These are phyloP conservation scores for Sylvilagus floridanus DNA, from an alignment of 2,797 vertebrate species.

Conservation along the genomic window DNA sequence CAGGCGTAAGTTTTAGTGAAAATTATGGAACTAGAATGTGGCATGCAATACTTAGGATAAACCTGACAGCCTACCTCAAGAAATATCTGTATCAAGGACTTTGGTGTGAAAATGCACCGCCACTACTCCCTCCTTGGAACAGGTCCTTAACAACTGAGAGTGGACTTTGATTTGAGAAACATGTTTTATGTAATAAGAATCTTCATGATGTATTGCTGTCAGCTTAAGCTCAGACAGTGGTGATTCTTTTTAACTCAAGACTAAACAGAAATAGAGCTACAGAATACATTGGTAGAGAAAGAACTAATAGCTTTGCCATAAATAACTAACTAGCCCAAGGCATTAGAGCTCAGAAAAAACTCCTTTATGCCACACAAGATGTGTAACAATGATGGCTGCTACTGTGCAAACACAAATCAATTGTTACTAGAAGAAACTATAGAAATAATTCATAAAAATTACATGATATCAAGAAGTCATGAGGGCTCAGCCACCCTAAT, in stretches of 20 bases:
- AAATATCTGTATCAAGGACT: neutral
- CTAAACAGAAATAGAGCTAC: neutral
- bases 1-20: neutral
- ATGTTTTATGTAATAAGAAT: neutral
- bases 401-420: neutral
- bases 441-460: neutral
- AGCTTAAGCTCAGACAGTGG: neutral
- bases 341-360: neutral
- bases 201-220: neutral
- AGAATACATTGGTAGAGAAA: neutral
- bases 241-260: constrained; percentile 35
- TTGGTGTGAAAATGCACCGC: neutral
- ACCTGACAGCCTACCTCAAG: neutral
- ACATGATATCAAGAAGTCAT: neutral
- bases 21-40: neutral
- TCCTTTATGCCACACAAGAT: no score
- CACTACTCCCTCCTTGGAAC: constrained; percentile 48
- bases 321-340: neutral
- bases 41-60: neutral
- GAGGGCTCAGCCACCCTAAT: neutral
- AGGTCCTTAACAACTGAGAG: neutral
- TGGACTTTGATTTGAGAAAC: neutral
- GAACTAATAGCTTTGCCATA: neutral
- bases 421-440: neutral
- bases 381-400: neutral